These are phyloP conservation scores for Drosophila subsilvestris DNA, from an alignment of 2,888 invertebrate species.

Conservation along the genomic window DNA sequence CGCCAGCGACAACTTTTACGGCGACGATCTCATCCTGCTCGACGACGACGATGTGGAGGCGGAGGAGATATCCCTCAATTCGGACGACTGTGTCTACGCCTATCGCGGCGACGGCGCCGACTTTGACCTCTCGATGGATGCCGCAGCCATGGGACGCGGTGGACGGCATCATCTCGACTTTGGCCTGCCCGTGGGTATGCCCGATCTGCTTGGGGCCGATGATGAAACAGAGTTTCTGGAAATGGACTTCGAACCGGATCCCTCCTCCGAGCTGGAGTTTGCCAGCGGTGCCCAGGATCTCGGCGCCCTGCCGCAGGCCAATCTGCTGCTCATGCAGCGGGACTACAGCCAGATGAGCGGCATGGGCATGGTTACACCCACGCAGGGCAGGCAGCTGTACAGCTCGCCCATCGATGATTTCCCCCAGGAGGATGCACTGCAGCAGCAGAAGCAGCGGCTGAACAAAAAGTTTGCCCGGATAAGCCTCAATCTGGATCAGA, in stretches of 20 bases:
- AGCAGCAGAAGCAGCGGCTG: conserved; percentile 56
- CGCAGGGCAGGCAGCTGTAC: conserved; percentile 74
- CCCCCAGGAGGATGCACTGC: conserved; percentile 64
- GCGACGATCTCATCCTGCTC: conserved; percentile 81
- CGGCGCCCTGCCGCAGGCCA: conserved; percentile 38
- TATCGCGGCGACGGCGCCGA: conserved; percentile 83
- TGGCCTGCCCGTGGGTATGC: conserved; percentile 41
- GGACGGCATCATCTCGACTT: conserved; percentile 49
- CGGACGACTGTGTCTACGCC: conserved; percentile 84
- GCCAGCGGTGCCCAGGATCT: conserved; percentile 38
- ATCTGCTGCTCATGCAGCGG: conserved; percentile 73
- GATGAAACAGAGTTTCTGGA: conserved; percentile 84
- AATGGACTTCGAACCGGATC: conserved; percentile 84
- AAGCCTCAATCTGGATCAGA: conserved; percentile 81
- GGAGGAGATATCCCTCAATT: conserved; percentile 82
- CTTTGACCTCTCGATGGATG: conserved; percentile 65
- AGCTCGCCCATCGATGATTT: conserved; percentile 81
- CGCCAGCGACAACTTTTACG: conserved; percentile 82
- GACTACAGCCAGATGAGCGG: conserved; percentile 75
- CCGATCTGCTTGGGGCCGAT: conserved; percentile 55
- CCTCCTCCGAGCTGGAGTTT: conserved; percentile 83
- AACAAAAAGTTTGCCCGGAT: conserved; percentile 82
- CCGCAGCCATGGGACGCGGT: conserved; percentile 47
- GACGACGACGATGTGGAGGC: conserved; percentile 78
- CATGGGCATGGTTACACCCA: conserved; percentile 53